phyloP scores from a whole-genome alignment of 2,888 invertebrate genomes.

The Oscheius sp. region DNA sequence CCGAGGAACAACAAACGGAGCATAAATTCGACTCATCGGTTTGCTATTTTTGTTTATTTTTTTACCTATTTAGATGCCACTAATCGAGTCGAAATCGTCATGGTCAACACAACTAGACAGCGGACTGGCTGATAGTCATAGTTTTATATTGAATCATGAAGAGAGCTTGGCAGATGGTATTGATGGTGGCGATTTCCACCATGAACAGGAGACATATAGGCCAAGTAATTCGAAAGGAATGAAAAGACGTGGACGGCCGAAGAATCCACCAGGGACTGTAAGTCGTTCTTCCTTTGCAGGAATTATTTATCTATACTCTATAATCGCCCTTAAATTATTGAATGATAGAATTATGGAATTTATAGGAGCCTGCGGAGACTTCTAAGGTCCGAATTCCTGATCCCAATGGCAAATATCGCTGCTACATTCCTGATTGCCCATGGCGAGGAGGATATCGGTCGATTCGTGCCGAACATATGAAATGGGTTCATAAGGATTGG shows the following conservation, averaged over 20 bases:
- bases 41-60: no score
- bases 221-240: not conserved
- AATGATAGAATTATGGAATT: not conserved
- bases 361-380: slow-evolving; percentile 25
- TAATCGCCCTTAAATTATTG: no score
- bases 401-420: slow-evolving; percentile 47
- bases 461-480: slow-evolving; percentile 51
- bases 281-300: not conserved
- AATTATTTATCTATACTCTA: no score
- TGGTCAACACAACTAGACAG: no score
- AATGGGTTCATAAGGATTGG: slow-evolving; percentile 47
- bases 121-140: no score
- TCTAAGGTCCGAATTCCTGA: slow-evolving; percentile 32
- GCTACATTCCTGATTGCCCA: slow-evolving; percentile 42
- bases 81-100: no score
- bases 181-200: not conserved
- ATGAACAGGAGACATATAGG: not conserved
- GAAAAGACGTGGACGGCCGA: slow-evolving; percentile 19
- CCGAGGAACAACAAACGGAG: no score
- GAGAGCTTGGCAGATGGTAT: not conserved
- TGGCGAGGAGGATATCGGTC: slow-evolving; percentile 52
- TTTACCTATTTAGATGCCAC: no score
- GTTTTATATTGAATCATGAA: not conserved
- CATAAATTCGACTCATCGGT: no score
- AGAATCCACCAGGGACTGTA: slow-evolving; percentile 26